phyloP scores from a whole-genome alignment of 2,113 vertebrate genomes.

The Rafetus swinhoei region DNA sequence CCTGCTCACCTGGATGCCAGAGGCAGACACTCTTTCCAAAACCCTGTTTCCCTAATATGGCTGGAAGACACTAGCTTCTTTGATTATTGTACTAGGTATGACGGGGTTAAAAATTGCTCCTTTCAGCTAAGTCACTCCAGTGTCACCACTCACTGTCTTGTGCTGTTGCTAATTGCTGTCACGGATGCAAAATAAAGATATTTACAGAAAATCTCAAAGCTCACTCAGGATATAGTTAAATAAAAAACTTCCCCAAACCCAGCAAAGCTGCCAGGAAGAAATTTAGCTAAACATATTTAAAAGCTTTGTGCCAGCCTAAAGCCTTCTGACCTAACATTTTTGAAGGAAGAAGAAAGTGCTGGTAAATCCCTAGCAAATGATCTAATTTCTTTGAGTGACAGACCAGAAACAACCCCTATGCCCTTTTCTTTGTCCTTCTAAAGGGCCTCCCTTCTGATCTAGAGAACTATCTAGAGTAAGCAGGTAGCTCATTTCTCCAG shows the following conservation, averaged over 20 bases:
- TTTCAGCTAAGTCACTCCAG: not conserved
- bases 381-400: not conserved
- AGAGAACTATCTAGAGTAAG: not conserved
- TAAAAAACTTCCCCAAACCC: not conserved
- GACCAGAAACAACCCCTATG: not conserved
- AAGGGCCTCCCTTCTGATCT: not conserved
- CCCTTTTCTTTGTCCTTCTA: not conserved
- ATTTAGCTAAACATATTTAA: not conserved
- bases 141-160: not conserved
- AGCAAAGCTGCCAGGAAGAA: not conserved
- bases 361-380: not conserved
- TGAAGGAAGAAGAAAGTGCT: not conserved
- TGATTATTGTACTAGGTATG: not conserved
- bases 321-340: not conserved
- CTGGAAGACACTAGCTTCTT: not conserved
- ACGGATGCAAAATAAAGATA: not conserved
- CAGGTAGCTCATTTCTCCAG: not conserved
- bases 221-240: not conserved
- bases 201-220: not conserved
- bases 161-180: not conserved
- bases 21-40: not conserved
- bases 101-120: not conserved
- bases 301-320: not conserved
- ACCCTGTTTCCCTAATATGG: not conserved
- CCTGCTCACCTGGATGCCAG: rapidly evolving